Conservation (phyloP, 2,888 invertebrate genomes). For the Syrista parreyssii region DNA sequence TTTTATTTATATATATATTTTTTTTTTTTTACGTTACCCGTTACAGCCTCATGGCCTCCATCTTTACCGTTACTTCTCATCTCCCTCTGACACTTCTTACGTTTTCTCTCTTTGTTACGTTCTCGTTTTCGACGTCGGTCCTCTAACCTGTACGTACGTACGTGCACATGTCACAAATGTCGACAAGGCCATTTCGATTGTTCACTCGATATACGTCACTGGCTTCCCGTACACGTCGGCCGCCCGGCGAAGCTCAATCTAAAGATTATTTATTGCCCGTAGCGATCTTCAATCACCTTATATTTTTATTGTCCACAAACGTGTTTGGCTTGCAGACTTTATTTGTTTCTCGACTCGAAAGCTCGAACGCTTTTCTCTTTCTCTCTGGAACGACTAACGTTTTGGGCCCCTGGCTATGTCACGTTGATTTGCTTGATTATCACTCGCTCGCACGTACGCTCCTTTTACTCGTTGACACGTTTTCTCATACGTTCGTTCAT, state of each 20-base stretch:
- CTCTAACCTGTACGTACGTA: background rate
- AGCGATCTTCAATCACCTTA: background rate
- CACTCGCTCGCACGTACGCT: background rate
- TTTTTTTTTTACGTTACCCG: slow-evolving; percentile 34
- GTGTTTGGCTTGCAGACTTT: background rate
- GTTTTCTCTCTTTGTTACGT: slow-evolving; percentile 1
- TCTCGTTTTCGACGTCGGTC: background rate
- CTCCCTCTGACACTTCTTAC: slow-evolving; percentile 10
- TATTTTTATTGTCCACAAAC: background rate
- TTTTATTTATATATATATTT: slow-evolving; percentile 12
- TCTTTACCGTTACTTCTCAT: slow-evolving; percentile 33
- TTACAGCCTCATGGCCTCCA: slow-evolving; percentile 56
- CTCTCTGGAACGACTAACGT: background rate
- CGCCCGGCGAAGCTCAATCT: background rate
- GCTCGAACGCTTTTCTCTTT: background rate
- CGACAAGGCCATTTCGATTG: background rate
- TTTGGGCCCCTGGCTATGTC: background rate
- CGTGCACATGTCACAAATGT: background rate
- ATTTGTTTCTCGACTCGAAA: background rate
- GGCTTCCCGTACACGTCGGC: background rate
- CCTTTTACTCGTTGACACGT: background rate
- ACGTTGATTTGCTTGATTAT: background rate
- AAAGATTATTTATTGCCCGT: background rate
- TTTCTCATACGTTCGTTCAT: background rate
- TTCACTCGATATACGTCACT: background rate